Percentiles rank a stretch among this genome's conserved stretches.
Conservation (phyloP, 2,113 vertebrate genomes). For the Halichoeres trimaculatus region DNA sequence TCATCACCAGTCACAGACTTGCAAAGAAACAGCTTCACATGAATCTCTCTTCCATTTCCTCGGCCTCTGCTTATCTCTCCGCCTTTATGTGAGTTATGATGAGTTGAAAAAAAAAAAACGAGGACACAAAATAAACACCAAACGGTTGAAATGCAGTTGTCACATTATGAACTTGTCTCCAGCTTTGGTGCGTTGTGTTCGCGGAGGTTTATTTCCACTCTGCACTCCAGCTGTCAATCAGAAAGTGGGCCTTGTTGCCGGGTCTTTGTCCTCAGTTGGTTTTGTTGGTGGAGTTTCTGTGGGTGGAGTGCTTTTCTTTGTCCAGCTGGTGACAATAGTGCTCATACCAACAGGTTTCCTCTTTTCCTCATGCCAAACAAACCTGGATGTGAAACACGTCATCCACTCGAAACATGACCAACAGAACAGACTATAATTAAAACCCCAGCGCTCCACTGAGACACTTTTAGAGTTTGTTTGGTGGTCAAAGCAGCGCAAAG, state of each 20-base stretch:
- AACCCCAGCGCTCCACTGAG: no score
- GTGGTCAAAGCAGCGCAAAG: no score
- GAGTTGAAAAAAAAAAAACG: neutral
- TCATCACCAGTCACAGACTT: conserved; percentile 26
- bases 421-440: no score
- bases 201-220: neutral
- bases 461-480: no score
- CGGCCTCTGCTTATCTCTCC: neutral
- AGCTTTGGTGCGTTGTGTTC: neutral
- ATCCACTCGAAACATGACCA: no score
- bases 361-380: neutral
- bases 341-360: neutral
- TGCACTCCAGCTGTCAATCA: conserved; percentile 4
- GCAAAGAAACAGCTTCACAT: conserved; percentile 27
- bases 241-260: neutral
- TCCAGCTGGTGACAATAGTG: neutral
- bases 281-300: conserved; percentile 19
- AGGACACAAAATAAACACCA: neutral
- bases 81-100: conserved; percentile 2
- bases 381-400: neutral
- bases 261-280: conserved; percentile 1
- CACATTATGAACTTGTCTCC: neutral
- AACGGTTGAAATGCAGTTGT: neutral
- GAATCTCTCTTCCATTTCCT: conserved; percentile 13
- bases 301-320: neutral